Percentiles rank a stretch among this genome's conserved stretches.
These are phyloP conservation scores for Corythornis cristatus DNA, from an alignment of 2,113 vertebrate genomes.

Conservation along the genomic window DNA sequence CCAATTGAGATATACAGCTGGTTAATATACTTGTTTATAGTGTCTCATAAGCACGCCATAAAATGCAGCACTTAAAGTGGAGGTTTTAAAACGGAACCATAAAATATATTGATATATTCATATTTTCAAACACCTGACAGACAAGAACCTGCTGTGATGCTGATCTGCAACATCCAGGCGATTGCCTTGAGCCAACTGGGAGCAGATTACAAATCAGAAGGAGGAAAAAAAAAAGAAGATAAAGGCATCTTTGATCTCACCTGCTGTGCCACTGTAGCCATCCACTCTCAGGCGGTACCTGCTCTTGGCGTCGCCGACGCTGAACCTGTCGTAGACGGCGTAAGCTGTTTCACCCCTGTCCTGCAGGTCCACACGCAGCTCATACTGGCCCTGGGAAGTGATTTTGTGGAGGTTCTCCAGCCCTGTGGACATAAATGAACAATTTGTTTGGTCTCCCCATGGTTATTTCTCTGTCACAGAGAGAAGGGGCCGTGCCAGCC, in stretches of 20 bases:
- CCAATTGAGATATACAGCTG: background rate
- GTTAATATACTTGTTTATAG: slow-evolving; percentile 12
- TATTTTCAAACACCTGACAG: background rate
- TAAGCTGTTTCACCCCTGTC: slow-evolving; percentile 87
- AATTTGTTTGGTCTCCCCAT: accelerated
- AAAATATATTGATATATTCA: background rate
- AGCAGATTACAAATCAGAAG: background rate
- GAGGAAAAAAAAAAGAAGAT: too few species aligned
- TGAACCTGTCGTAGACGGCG: slow-evolving; percentile 91
- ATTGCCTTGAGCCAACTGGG: background rate
- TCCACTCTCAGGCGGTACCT: slow-evolving; percentile 92
- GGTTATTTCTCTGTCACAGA: background rate
- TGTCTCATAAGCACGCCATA: background rate
- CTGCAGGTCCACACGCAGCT: slow-evolving; percentile 91
- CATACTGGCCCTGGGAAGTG: slow-evolving; percentile 89
- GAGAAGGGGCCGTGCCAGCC: background rate
- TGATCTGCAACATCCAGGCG: background rate
- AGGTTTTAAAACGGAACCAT: background rate
- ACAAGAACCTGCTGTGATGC: background rate
- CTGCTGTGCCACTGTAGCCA: slow-evolving; percentile 93
- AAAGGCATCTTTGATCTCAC: slow-evolving; percentile 45
- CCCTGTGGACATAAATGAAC: slow-evolving; percentile 71
- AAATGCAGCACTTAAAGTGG: background rate
- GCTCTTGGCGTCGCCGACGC: slow-evolving; percentile 84
- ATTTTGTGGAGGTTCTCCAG: slow-evolving; percentile 93